These are phyloP conservation scores for Polyommatus iphigenia DNA, from an alignment of 2,888 invertebrate species.

Conservation along the genomic window DNA sequence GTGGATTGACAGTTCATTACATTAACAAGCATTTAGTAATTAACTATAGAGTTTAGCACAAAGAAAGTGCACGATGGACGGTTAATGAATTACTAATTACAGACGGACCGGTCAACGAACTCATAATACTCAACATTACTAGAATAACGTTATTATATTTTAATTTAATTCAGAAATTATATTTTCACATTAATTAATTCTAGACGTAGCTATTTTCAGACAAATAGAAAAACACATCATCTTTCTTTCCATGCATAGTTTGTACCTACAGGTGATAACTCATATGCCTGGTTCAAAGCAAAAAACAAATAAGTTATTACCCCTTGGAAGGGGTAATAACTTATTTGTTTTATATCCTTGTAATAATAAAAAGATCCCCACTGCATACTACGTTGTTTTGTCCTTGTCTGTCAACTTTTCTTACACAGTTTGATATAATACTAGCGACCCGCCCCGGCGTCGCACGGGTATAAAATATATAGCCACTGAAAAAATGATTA, in stretches of 20 bases:
- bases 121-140: background rate
- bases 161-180: background rate
- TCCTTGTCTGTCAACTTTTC: too few species aligned
- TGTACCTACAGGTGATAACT: background rate
- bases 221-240: background rate
- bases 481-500: too few species aligned
- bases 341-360: too few species aligned
- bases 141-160: background rate
- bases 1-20: background rate
- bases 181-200: slow-evolving; percentile 2
- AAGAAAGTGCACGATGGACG: too few species aligned
- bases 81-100: background rate
- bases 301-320: too few species aligned
- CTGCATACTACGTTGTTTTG: too few species aligned
- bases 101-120: background rate
- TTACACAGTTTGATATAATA: too few species aligned
- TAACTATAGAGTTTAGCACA: background rate
- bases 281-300: too few species aligned
- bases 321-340: too few species aligned
- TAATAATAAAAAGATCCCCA: too few species aligned
- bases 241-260: background rate
- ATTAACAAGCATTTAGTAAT: background rate
- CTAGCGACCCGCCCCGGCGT: too few species aligned
- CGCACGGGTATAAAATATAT: too few species aligned
- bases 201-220: background rate